Evolutionary conservation across 2,888 invertebrate species (phyloP), one percentile per base, ranked within the genome.

Genomic region (Andrena bucephala): DNA sequence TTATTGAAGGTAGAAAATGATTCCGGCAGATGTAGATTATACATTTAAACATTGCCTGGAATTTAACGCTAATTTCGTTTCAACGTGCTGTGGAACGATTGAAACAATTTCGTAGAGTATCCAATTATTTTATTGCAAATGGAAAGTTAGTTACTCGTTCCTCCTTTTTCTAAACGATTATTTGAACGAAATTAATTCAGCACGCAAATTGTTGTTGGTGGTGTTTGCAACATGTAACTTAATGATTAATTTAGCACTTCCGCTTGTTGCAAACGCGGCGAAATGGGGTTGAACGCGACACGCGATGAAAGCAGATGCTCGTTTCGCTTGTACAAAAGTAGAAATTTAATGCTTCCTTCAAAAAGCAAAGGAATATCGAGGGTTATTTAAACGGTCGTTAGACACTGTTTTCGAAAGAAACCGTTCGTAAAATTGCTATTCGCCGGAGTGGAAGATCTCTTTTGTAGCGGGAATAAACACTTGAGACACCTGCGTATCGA

Each of bases 391-490:
- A 54, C 20, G 54, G 20, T 8, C n/a, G 6, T 54, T 54, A 8
- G 5, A 54, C 54, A 24, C 24, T 20, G 1, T 20, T 10, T 3
- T 8, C 24, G 24, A 54, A 54, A n/a, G 24, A 8, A 20, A 54
- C 24, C 8, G 24, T 8, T 20, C 54, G 8, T 20, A 20, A 54
- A 8, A 20, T 42, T 10, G 20, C 8, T 62, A 62, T 7, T 50
- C 50, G 16, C 2, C 2, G 20, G 16, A 48, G 24, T 62, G 0
- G 33, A 42, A 69, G 6, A 16, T 42, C n/a, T 27, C 36, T 31
- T 67, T 42, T 10, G 2, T 20, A 20, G 13, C 3, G 42, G 59
- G 66, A 77, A 65, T 36, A 73, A 72, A 59, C 29, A 67, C 10
- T 24, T 8, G 59, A 66, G 73, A 48, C 24, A 42, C 29, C 52